Percentiles rank a stretch among this genome's conserved stretches.
phyloP scores from a whole-genome alignment of 1,140 invertebrate genomes.

The Campoletis sonorensis region DNA sequence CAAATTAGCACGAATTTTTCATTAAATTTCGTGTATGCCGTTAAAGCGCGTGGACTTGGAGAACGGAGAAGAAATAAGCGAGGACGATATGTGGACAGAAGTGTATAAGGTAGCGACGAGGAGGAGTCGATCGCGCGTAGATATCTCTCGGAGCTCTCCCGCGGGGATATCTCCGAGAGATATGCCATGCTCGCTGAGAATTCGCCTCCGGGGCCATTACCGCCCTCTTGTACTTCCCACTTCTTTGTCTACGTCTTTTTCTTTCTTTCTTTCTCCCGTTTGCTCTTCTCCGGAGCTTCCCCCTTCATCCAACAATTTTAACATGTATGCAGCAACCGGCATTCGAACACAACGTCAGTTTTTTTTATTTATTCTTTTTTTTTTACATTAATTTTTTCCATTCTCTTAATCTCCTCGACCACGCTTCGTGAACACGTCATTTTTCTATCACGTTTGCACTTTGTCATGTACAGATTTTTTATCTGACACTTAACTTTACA shows the following conservation, averaged over 20 bases:
- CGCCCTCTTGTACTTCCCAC: constrained; percentile 51
- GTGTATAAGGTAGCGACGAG: constrained; percentile 41
- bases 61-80: constrained; percentile 45
- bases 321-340: not conserved
- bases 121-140: constrained; percentile 45
- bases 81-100: constrained; percentile 38
- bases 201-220: constrained; percentile 59
- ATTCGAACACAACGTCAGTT: not conserved
- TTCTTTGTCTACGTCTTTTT: constrained; percentile 48
- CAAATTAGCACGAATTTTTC: not conserved
- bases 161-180: constrained; percentile 38
- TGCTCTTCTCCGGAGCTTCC: not conserved
- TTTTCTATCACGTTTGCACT: too few relatives aligned
- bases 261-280: constrained; percentile 45
- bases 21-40: not conserved
- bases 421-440: too few relatives aligned
- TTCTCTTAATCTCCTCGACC: not conserved
- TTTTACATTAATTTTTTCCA: not conserved
- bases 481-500: too few relatives aligned
- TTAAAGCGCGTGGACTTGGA: constrained; percentile 43
- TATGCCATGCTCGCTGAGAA: constrained; percentile 56
- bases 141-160: constrained; percentile 48
- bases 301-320: constrained; percentile 21
- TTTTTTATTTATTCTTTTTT: not conserved
- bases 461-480: too few relatives aligned